A percentile compares a stretch with the other conserved stretches of the same genome.
phyloP scores from a whole-genome alignment of 1,140 invertebrate genomes.

The Tetragnatha versicolor region DNA sequence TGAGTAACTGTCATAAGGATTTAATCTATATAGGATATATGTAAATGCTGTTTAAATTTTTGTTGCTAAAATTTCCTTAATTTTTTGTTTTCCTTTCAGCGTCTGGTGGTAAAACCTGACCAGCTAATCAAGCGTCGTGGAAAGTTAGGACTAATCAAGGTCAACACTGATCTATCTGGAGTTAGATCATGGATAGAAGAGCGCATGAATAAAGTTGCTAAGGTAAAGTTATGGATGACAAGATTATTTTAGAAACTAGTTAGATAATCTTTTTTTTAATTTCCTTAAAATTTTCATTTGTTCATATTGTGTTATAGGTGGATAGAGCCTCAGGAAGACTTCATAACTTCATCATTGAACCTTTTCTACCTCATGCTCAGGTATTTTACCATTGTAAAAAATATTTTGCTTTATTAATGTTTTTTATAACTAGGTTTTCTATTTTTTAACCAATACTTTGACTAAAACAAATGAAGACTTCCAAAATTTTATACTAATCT shows the following conservation, averaged over 20 bases:
- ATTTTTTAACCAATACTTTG: too few relatives aligned
- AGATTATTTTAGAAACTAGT: not conserved
- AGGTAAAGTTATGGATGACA: constrained; percentile 65
- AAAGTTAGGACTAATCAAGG: constrained; percentile 95
- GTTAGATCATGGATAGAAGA: constrained; percentile 89
- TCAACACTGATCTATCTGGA: constrained; percentile 81
- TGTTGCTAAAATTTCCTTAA: too few relatives aligned
- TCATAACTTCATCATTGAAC: constrained; percentile 95
- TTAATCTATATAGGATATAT: too few relatives aligned
- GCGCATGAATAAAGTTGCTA: constrained; percentile 84
- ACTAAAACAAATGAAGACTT: too few relatives aligned
- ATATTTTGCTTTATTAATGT: not conserved
- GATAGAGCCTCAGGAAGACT: constrained; percentile 87
- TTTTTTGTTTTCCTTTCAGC: constrained; percentile 67
- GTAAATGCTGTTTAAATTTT: too few relatives aligned
- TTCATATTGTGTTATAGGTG: constrained; percentile 67
- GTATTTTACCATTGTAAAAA: constrained; percentile 66
- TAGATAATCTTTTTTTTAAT: not conserved
- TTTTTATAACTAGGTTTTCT: too few relatives aligned
- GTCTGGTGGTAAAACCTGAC: constrained; percentile 97
- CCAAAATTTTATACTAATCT: too few relatives aligned
- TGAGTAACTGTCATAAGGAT: too few relatives aligned
- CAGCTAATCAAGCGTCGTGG: constrained; percentile 98
- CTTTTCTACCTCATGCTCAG: constrained; percentile 89
- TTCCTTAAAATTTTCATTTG: not conserved